phyloP scores from a whole-genome alignment of 2,113 vertebrate genomes.

The Tursiops truncatus region DNA sequence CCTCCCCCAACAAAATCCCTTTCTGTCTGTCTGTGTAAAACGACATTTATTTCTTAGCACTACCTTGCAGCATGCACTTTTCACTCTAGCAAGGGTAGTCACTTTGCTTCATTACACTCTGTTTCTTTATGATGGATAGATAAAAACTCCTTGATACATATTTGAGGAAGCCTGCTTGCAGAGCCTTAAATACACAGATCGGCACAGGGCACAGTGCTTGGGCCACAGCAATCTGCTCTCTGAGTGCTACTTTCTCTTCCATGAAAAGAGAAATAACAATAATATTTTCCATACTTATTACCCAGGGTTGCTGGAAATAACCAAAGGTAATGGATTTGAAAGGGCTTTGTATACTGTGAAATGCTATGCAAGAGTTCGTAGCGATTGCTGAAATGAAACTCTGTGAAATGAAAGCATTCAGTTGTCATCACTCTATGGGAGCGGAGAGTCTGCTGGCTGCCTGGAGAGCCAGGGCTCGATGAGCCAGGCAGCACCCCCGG shows the following conservation, averaged over 20 bases:
- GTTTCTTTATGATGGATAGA: slow-evolving; percentile 39
- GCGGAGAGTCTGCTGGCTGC: background rate
- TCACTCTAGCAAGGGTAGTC: background rate
- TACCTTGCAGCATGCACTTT: background rate
- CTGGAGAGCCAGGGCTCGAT: background rate
- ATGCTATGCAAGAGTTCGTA: background rate
- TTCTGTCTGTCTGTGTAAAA: background rate
- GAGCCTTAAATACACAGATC: slow-evolving; percentile 4
- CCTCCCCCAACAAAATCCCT: background rate
- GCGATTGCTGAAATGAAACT: background rate
- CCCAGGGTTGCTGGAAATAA: background rate
- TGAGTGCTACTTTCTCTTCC: background rate
- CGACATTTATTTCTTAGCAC: background rate
- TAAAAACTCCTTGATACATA: slow-evolving; percentile 12
- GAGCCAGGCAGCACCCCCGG: background rate
- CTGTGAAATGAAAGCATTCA: background rate
- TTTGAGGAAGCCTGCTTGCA: background rate
- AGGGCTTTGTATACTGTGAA: background rate
- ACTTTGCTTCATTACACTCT: background rate
- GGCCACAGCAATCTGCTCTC: background rate
- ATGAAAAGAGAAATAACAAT: slow-evolving; percentile 32
- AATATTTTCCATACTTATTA: background rate
- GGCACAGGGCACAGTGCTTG: background rate
- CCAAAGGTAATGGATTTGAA: slow-evolving; percentile 33
- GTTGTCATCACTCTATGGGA: background rate